These are phyloP conservation scores for Theodoxus fluviatilis DNA, from an alignment of 2,888 invertebrate species.

Conservation along the genomic window DNA sequence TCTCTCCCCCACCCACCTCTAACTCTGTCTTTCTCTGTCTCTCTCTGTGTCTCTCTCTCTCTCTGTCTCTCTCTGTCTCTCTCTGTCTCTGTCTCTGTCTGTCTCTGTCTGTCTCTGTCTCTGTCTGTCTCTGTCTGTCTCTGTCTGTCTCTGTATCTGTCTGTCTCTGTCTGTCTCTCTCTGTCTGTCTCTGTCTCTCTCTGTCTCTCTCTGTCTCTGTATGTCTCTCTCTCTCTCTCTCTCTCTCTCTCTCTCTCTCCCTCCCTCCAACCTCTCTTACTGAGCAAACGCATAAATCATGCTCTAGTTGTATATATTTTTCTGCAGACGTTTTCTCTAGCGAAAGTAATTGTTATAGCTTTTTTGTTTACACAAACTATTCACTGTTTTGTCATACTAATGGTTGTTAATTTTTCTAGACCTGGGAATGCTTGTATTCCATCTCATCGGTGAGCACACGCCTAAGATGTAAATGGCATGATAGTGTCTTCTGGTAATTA, in stretches of 20 bases:
- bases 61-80: slow-evolving; percentile 16
- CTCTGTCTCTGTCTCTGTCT: slow-evolving; percentile 5
- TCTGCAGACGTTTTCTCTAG: background rate
- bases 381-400: background rate
- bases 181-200: background rate
- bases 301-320: too few relatives aligned
- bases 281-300: too few relatives aligned
- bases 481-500: background rate
- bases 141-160: background rate
- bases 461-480: background rate
- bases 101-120: background rate
- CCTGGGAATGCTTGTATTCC: too few relatives aligned
- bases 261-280: background rate
- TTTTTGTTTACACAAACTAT: background rate
- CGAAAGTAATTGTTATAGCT: background rate
- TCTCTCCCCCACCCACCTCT: background rate
- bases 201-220: slow-evolving; percentile 4
- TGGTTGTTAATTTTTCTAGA: background rate
- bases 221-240: background rate
- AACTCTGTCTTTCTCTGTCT: slow-evolving; percentile 13
- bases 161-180: background rate
- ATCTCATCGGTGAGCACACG: background rate
- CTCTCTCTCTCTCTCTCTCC: slow-evolving; percentile 14
- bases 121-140: background rate
- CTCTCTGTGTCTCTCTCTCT: slow-evolving; percentile 14